These are phyloP conservation scores for Eristalis tenax DNA, from an alignment of 2,888 invertebrate genomes.

Conservation along the genomic window DNA sequence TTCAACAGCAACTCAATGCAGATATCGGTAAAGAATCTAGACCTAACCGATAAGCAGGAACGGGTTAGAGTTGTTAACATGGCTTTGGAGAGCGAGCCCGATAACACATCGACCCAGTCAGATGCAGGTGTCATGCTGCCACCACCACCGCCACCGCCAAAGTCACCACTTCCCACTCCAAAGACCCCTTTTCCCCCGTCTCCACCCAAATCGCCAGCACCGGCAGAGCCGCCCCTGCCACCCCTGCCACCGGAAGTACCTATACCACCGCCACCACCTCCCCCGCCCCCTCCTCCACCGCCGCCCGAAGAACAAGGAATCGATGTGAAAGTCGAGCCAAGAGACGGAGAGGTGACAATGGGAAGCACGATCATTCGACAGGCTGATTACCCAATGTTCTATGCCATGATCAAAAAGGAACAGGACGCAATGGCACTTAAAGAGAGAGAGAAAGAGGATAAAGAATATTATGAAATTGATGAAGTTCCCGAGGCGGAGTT, in stretches of 20 bases:
- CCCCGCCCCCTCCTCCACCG: background rate
- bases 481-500: background rate
- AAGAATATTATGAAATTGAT: background rate
- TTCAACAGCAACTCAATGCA: constrained; percentile 49
- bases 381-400: constrained; percentile 27
- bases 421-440: background rate
- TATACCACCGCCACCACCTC: background rate
- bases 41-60: background rate
- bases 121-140: background rate
- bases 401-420: constrained; percentile 40
- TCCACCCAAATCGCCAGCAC: background rate
- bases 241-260: background rate
- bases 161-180: too few species aligned
- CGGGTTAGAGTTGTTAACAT: constrained; percentile 11
- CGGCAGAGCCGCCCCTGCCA: background rate
- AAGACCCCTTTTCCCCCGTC: background rate
- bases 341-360: background rate
- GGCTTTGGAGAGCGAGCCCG: background rate
- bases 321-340: background rate
- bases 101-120: background rate
- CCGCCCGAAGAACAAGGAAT: background rate
- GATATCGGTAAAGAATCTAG: constrained; percentile 22
- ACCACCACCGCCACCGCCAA: background rate
- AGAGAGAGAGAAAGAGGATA: background rate
- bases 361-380: constrained; percentile 4